Evolutionary conservation across 2,797 vertebrate species (phyloP), one percentile per base, ranked within the genome.

Genomic region (Agapornis canus): DNA sequence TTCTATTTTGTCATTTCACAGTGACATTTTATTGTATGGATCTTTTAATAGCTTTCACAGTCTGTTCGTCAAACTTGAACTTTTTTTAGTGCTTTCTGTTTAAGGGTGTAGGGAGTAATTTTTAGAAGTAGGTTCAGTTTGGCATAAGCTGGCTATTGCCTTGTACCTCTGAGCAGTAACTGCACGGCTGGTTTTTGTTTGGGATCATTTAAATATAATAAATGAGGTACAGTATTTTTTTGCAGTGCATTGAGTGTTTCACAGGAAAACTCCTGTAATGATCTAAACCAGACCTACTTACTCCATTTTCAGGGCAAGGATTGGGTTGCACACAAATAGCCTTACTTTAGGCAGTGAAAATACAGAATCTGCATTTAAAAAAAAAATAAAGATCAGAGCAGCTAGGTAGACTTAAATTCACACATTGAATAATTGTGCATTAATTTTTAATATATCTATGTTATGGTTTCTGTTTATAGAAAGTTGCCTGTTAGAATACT

Each of bases 391-490:
- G 32, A 15, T 52, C 35, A 66, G 31, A 68, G 61, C 37, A 59
- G 13, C 49, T 57, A 25, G 78, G 59, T 48, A 52, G 35, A 27
- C 3, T 75, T 89, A 42, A 80, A 47, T 25, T 85, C 4, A 1
- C 4, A 4, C 3, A 0, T 3, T 69, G 11, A 2, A 5, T 52
- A 81, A 35, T 47, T 76, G 26, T 59, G 59, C 5, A 2, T 63
- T 7, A 16, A 15, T 69, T 72, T 82, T 76, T 69, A 48, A 10
- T 49, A 61, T 13, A 5, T 19, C 1, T 32, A 1, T 60, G 27
- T 68, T 29, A 70, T 40, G 27, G 4, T 75, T 80, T 69, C 43
- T 81, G 42, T 5, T 82, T 80, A 25, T 14, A 25, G 70, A 29
- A 60, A 3, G 3, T 29, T 86, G 21, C 9, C 10, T 61, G 3